Base-by-base conservation (phyloP, 2,113 vertebrate species). In the Python bivittatus region DNA sequence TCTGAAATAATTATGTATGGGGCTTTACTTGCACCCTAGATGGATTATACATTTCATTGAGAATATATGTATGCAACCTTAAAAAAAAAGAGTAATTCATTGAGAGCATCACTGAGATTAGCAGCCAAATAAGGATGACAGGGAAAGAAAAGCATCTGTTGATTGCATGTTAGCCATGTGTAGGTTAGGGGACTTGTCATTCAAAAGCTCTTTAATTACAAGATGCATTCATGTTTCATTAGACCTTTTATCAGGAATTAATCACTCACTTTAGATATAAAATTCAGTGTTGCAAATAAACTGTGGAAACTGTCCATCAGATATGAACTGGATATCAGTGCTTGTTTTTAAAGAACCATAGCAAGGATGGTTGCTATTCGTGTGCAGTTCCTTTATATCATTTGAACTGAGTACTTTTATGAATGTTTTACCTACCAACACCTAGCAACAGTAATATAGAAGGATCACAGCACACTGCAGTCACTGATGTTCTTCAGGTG, bases 241-340 rank as follows among this genome's bases (percentile, higher is more conserved):
- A 98, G 97, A 94, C 97, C 96, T 98, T 89, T 98, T 98, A 98
- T 98, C 98, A 98, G 98, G 97, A 98, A 98, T 98, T 98, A 98
- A 98, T 98, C 97, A 98, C 89, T 94, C 96, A 95, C 98, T 98
- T 98, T 98, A 42, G 97, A 98, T 98, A 97, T 98, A 98, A 98
- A 98, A 98, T 98, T 98, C 97, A 98, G 88, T 94, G 96, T 98
- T 97, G 96, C 96, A 97, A 98, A 98, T 97, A 96, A 96, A 96
- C 91, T 22, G 88, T 86, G 93, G 95, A 97, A 97, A 98, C 58
- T 93, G 95, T 94, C 97, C 94, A 96, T 97, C 94, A 95, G 93
- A 97, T 95, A 93, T 10, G 86, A 96, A 22, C 9, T 52, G 94
- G 91, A 60, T 90, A 95, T 93, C 95, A 90, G 93, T 93, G 42